A percentile compares a stretch with the other conserved stretches of the same genome.
phyloP scores from a whole-genome alignment of 2,113 vertebrate genomes.

The Lampris incognitus region DNA sequence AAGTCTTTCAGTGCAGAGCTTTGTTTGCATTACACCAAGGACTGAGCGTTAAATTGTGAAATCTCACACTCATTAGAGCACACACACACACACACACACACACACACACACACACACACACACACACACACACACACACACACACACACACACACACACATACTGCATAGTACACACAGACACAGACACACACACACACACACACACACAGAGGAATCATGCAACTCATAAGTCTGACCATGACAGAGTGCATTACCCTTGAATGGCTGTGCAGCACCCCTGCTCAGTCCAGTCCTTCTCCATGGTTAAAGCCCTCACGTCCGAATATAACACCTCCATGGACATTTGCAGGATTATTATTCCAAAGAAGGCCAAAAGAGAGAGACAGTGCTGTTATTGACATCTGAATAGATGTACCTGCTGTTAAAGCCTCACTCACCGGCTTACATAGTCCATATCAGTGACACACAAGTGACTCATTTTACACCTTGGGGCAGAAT shows the following conservation, averaged over 20 bases:
- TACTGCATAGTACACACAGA: constrained; percentile 2
- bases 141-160: constrained; percentile 14
- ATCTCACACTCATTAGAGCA: constrained; percentile 1
- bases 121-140: constrained; percentile 8
- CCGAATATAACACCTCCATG: constrained; percentile 26
- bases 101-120: constrained; percentile 13
- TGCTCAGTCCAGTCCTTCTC: constrained; percentile 18
- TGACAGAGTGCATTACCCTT: constrained; percentile 46
- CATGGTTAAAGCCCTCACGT: constrained; percentile 38
- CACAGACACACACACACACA: constrained; percentile 16
- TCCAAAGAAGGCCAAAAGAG: background rate
- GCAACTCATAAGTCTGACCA: constrained; percentile 10
- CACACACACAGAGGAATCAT: constrained; percentile 21
- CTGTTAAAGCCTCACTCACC: background rate
- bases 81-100: constrained; percentile 28
- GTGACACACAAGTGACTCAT: too few species aligned
- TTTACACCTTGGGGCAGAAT: too few species aligned
- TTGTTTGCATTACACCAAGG: constrained; percentile 11
- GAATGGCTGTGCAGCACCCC: constrained; percentile 37
- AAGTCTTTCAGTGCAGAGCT: background rate
- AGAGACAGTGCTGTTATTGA: background rate
- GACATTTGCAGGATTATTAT: constrained; percentile 37
- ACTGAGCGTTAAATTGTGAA: constrained; percentile 42
- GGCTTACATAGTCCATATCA: too few species aligned
- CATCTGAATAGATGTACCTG: constrained; percentile 6